Conservation (phyloP, 2,113 vertebrate species). For the Turdus rufiventris region DNA sequence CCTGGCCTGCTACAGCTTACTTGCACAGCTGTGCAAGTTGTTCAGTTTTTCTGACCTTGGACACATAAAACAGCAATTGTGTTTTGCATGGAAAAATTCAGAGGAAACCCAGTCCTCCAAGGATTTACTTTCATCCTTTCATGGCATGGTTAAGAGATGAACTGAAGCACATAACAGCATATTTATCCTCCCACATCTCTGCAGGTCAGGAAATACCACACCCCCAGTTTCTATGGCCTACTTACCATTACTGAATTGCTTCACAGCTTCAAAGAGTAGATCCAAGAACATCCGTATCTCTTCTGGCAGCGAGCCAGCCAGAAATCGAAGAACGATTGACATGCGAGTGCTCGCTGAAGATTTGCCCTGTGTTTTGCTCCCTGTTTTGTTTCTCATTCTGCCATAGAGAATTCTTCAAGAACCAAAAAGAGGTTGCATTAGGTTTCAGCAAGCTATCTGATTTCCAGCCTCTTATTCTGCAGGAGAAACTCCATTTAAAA, state of each 20-base stretch:
- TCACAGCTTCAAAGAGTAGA: slow-evolving; percentile 89
- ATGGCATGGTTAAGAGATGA: background rate
- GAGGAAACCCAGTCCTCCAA: background rate
- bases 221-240: background rate
- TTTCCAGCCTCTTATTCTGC: background rate
- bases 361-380: slow-evolving; percentile 92
- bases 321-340: slow-evolving; percentile 89
- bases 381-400: slow-evolving; percentile 90
- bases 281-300: slow-evolving; percentile 91
- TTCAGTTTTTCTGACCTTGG: background rate
- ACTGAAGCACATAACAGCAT: background rate
- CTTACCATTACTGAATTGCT: slow-evolving; percentile 82
- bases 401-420: slow-evolving; percentile 89
- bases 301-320: slow-evolving; percentile 84
- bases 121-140: background rate
- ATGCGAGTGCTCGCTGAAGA: slow-evolving; percentile 79
- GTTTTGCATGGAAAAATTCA: background rate
- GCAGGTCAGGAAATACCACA: background rate
- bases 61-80: fast-evolving
- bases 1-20: background rate
- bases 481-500: background rate
- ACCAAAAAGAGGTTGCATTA: slow-evolving; percentile 16
- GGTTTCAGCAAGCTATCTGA: background rate
- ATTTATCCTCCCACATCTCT: background rate
- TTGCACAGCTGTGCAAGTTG: background rate